Conservation (phyloP, 2,113 vertebrate genomes). For the Eptesicus fuscus region DNA sequence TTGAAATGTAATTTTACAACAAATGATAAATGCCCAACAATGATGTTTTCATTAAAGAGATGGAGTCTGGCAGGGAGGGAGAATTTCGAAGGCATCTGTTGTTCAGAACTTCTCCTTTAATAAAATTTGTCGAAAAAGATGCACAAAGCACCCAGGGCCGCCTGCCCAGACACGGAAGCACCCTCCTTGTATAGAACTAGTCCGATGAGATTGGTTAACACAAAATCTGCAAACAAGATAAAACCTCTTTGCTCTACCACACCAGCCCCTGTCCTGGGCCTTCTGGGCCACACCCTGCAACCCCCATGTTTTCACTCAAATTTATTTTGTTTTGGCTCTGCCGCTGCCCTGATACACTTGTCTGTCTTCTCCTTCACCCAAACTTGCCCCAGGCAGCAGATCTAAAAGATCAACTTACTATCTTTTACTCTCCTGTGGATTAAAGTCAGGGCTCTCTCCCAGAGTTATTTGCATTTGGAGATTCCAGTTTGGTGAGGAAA, state of each 20-base stretch:
- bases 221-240: not conserved
- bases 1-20: not conserved
- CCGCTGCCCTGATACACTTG: not conserved
- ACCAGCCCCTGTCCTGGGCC: not conserved
- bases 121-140: not conserved
- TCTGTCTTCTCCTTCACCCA: not conserved
- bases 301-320: not conserved
- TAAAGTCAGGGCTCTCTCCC: not conserved
- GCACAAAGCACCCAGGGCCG: not conserved
- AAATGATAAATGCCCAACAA: not conserved
- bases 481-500: constrained; percentile 52
- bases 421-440: constrained; percentile 4
- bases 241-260: not conserved
- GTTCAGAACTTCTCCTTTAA: constrained; percentile 38
- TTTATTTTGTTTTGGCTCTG: not conserved
- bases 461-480: constrained; percentile 19
- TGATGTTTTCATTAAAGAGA: constrained; percentile 47
- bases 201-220: not conserved
- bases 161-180: not conserved
- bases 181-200: not conserved
- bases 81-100: constrained; percentile 13
- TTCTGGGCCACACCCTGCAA: not conserved
- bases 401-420: not conserved
- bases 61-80: not conserved
- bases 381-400: constrained; percentile 27